Conservation (phyloP, 37 sponge, comb jelly and placozoan species). For the Bolinopsis microptera region DNA sequence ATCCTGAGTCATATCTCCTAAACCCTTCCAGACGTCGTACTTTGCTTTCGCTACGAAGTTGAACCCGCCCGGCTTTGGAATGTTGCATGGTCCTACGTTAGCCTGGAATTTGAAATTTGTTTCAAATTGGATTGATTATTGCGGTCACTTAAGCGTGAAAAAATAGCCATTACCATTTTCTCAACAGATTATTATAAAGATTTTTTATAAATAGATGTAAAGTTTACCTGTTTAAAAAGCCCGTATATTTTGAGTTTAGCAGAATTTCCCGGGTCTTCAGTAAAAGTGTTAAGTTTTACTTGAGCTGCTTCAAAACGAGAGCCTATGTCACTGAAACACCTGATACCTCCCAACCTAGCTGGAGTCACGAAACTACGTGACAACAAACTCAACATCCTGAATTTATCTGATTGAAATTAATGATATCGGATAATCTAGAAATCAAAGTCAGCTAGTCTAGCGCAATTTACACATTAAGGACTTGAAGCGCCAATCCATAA, state of each 20-base stretch:
- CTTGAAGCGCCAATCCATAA: too few species aligned
- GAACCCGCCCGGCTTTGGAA: conserved; percentile 81
- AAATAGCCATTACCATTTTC: too few species aligned
- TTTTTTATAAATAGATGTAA: too few species aligned
- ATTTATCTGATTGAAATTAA: too few species aligned
- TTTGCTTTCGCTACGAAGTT: conserved; percentile 94
- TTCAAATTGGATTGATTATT: background rate
- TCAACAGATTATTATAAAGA: too few species aligned
- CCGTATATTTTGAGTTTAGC: conserved; percentile 90
- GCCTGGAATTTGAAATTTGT: conserved; percentile 70
- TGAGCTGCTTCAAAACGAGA: conserved; percentile 78
- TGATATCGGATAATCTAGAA: too few species aligned
- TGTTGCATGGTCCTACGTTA: conserved; percentile 81
- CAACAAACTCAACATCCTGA: background rate
- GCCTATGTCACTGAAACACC: conserved; percentile 31
- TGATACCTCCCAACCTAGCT: background rate
- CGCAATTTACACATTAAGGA: too few species aligned
- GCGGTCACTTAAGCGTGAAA: background rate
- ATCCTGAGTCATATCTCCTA: conserved; percentile 72
- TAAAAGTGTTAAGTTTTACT: conserved; percentile 71
- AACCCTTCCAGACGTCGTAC: conserved; percentile 88
- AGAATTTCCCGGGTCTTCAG: conserved; percentile 89
- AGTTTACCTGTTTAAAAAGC: conserved; percentile 90
- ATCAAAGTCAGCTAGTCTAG: too few species aligned
- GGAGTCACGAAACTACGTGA: background rate